Conservation (phyloP, 2,113 vertebrate species). For the Microtus ochrogaster region DNA sequence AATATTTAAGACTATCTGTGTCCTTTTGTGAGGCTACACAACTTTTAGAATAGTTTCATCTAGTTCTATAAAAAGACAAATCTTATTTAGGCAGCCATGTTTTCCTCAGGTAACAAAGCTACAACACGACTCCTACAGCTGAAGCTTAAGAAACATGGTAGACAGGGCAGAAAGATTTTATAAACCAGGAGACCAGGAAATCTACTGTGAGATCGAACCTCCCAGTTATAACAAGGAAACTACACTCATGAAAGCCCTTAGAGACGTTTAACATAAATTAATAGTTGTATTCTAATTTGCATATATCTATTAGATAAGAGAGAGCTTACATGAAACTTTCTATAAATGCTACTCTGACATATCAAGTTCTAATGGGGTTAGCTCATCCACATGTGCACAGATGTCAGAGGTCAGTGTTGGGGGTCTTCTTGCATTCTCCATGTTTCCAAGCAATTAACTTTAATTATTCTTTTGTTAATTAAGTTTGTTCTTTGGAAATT, state of each 20-base stretch:
- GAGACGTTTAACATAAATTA: constrained; percentile 4
- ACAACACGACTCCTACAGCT: too few relatives aligned
- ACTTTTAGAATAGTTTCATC: not conserved
- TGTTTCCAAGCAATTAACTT: not conserved
- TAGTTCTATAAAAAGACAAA: not conserved
- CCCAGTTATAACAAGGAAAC: not conserved
- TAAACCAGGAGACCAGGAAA: not conserved
- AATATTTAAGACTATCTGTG: not conserved
- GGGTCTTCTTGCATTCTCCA: not conserved
- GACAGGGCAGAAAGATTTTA: not conserved
- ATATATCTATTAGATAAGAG: constrained; percentile 2
- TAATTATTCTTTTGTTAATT: not conserved
- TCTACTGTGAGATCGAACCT: not conserved
- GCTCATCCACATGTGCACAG: not conserved
- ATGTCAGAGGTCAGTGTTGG: not conserved
- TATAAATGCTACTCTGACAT: not conserved
- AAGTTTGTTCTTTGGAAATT: not conserved
- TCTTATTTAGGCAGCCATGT: not conserved
- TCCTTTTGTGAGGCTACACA: not conserved
- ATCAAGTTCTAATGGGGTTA: not conserved
- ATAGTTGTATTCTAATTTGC: not conserved
- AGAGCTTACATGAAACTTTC: not conserved
- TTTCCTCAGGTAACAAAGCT: not conserved
- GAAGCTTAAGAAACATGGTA: not conserved
- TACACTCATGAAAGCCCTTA: not conserved